Percentiles rank a stretch among this genome's conserved stretches.
phyloP scores from a whole-genome alignment of 2,113 vertebrate species.

The Oryzias celebensis region DNA sequence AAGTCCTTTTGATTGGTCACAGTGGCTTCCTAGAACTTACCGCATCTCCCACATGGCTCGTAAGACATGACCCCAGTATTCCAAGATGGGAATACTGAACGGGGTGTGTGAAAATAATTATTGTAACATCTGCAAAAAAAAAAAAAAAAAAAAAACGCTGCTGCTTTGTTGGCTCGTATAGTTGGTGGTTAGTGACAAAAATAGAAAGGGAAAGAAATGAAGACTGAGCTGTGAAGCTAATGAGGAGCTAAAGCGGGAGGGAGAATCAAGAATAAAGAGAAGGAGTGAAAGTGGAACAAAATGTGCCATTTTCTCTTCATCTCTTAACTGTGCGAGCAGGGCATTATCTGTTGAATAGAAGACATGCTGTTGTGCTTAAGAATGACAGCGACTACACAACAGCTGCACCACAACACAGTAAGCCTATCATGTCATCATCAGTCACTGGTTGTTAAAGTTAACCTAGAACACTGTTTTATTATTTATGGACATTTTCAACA shows the following conservation, averaged over 20 bases:
- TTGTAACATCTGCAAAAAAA: slow-evolving; percentile 67
- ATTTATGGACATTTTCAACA: slow-evolving; percentile 17
- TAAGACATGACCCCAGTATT: slow-evolving; percentile 70
- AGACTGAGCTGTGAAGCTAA: slow-evolving; percentile 63
- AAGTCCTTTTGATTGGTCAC: slow-evolving; percentile 44
- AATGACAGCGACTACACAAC: slow-evolving; percentile 49
- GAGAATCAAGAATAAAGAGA: slow-evolving; percentile 47
- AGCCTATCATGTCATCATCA: slow-evolving; percentile 50
- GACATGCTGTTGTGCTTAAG: slow-evolving; percentile 44
- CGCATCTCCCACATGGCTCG: slow-evolving; percentile 56
- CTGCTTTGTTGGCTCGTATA: slow-evolving; percentile 25
- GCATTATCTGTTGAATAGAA: slow-evolving; percentile 53
- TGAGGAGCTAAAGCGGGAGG: slow-evolving; percentile 53
- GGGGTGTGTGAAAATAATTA: slow-evolving; percentile 65
- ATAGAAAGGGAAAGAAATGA: slow-evolving; percentile 55
- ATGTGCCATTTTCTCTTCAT: slow-evolving; percentile 66
- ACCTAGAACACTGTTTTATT: slow-evolving; percentile 35
- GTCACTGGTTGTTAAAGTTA: slow-evolving; percentile 33
- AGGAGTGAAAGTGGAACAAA: slow-evolving; percentile 59
- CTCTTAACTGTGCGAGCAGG: slow-evolving; percentile 42
- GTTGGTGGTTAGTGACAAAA: slow-evolving; percentile 63
- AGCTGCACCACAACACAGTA: slow-evolving; percentile 47
- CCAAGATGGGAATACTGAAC: slow-evolving; percentile 56
- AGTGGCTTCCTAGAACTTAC: slow-evolving; percentile 61
- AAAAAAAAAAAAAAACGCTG: slow-evolving; percentile 55